Evolutionary conservation across 1,140 invertebrate genomes (phyloP).

Genomic region (Drosophila paulistorum): DNA sequence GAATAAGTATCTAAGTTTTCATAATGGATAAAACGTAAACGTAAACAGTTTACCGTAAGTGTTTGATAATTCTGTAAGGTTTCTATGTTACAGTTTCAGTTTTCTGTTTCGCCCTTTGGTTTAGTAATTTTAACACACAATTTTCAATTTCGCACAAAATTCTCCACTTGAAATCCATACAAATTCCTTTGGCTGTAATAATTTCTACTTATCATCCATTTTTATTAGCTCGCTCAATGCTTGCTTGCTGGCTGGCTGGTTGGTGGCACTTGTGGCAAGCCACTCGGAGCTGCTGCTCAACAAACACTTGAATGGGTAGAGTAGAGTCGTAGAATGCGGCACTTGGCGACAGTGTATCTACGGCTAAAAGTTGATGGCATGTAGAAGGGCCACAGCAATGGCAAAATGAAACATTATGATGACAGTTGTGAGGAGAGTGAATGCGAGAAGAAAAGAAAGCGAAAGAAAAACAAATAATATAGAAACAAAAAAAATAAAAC

Average conservation of each 20-base stretch:
- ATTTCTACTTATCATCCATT: slow-evolving; percentile 10
- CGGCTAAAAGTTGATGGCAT: background rate
- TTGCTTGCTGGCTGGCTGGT: background rate
- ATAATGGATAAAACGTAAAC: too few relatives aligned
- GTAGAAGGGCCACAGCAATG: slow-evolving; percentile 1
- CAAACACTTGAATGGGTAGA: slow-evolving; percentile 13
- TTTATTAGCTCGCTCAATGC: slow-evolving; percentile 7
- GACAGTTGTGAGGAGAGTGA: slow-evolving; percentile 11
- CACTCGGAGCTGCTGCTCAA: slow-evolving; percentile 14
- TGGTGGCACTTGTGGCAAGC: slow-evolving; percentile 21
- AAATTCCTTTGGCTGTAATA: slow-evolving; percentile 13
- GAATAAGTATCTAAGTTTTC: too few relatives aligned
- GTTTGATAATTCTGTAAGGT: too few relatives aligned
- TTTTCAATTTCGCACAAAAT: slow-evolving; percentile 11
- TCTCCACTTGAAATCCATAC: background rate
- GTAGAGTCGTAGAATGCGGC: slow-evolving; percentile 1
- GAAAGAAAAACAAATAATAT: background rate
- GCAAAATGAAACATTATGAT: slow-evolving; percentile 22
- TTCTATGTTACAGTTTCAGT: too few relatives aligned
- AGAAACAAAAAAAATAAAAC: background rate
- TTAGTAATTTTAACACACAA: background rate
- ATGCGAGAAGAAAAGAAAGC: background rate
- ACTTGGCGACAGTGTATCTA: background rate
- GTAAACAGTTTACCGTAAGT: too few relatives aligned
- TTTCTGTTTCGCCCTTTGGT: background rate